phyloP scores from a whole-genome alignment of 2,113 vertebrate species.

The Tachysurus vachellii region DNA sequence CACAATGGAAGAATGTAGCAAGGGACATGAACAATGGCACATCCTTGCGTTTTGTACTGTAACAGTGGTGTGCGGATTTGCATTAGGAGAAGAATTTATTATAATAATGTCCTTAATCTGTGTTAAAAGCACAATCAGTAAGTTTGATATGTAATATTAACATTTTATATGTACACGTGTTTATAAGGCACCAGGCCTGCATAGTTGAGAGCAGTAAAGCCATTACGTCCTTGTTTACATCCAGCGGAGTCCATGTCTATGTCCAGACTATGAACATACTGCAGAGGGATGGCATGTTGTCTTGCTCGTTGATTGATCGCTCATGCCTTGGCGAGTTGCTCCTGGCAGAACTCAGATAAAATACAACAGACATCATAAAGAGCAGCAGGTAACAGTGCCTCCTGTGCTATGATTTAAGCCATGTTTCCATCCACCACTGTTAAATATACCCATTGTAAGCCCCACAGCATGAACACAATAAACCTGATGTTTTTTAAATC shows the following conservation, averaged over 20 bases:
- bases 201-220: slow-evolving; percentile 50
- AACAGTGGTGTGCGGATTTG: background rate
- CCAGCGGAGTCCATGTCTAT: slow-evolving; percentile 55
- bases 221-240: slow-evolving; percentile 66
- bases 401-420: background rate
- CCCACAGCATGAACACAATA: background rate
- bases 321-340: slow-evolving; percentile 49
- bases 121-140: background rate
- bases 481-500: background rate
- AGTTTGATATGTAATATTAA: background rate
- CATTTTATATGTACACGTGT: background rate
- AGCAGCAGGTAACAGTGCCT: slow-evolving; percentile 2
- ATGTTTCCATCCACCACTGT: background rate
- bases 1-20: background rate
- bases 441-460: background rate
- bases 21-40: background rate
- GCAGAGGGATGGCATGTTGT: slow-evolving; percentile 39
- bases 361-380: slow-evolving; percentile 4
- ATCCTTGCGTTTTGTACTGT: background rate
- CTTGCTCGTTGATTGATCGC: slow-evolving; percentile 54
- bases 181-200: background rate
- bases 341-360: slow-evolving; percentile 14
- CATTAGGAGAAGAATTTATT: background rate
- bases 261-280: slow-evolving; percentile 45
- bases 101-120: background rate